phyloP scores from a whole-genome alignment of 2,797 vertebrate genomes.

The Borostomias antarcticus region DNA sequence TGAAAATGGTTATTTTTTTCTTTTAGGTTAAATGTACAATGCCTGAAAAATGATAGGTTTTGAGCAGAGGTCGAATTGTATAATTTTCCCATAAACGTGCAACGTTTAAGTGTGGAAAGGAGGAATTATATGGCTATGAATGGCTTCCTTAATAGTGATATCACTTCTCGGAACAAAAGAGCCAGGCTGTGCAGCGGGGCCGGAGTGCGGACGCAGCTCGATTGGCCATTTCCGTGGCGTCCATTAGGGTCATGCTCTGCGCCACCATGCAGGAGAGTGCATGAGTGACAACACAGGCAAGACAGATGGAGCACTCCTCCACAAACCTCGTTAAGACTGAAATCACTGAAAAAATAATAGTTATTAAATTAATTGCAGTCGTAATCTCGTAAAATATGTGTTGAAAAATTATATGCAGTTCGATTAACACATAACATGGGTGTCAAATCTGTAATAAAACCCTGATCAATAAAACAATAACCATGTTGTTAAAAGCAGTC shows the following conservation, averaged over 20 bases:
- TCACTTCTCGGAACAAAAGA: slow-evolving; percentile 80
- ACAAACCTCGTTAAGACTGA: slow-evolving; percentile 82
- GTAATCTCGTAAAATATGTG: slow-evolving; percentile 92
- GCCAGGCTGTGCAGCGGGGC: slow-evolving; percentile 55
- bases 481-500: slow-evolving; percentile 99
- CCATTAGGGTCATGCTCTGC: slow-evolving; percentile 83
- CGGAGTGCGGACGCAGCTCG: slow-evolving; percentile 79
- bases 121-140: slow-evolving; percentile 77
- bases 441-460: slow-evolving; percentile 98
- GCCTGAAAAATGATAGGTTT: slow-evolving; percentile 78
- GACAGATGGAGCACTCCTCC: slow-evolving; percentile 88
- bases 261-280: slow-evolving; percentile 79
- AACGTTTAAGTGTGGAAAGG: slow-evolving; percentile 77
- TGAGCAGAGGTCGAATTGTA: slow-evolving; percentile 71
- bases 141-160: slow-evolving; percentile 78
- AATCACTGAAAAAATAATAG: slow-evolving; percentile 90
- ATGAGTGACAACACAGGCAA: slow-evolving; percentile 81
- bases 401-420: slow-evolving; percentile 95
- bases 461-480: slow-evolving; percentile 99
- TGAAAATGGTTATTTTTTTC: slow-evolving; percentile 46
- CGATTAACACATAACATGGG: slow-evolving; percentile 98
- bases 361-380: slow-evolving; percentile 97
- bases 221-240: slow-evolving; percentile 82
- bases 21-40: slow-evolving; percentile 70
- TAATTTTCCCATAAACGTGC: slow-evolving; percentile 81